Percentiles rank a stretch among this genome's conserved stretches.
Conservation (phyloP, 2,888 invertebrate species). For the Spatulosminthurus flaviceps region DNA sequence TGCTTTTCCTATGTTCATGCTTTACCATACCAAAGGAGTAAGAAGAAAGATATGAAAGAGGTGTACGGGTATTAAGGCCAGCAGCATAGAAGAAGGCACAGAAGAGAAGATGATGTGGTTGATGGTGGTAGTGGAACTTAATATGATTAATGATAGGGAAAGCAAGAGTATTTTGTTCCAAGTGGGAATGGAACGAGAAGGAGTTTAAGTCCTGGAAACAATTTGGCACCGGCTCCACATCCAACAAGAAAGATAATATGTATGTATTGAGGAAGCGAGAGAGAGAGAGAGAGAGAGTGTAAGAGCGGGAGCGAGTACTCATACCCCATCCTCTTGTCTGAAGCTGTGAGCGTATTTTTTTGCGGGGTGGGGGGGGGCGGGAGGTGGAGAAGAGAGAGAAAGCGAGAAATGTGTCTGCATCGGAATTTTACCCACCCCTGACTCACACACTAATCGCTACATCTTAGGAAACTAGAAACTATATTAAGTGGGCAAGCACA, state of each 20-base stretch:
- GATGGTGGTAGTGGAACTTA: slow-evolving; percentile 46
- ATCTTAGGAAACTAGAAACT: slow-evolving; percentile 45
- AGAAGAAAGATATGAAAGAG: slow-evolving; percentile 26
- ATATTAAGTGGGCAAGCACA: slow-evolving; percentile 52
- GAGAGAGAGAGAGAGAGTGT: too few species aligned
- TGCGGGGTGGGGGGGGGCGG: too few species aligned
- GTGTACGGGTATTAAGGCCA: slow-evolving; percentile 45
- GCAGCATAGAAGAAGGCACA: slow-evolving; percentile 24
- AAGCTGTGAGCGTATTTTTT: too few species aligned
- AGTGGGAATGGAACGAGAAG: slow-evolving; percentile 27
- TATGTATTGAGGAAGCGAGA: too few species aligned
- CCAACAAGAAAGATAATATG: slow-evolving; percentile 27
- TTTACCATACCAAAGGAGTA: too few species aligned
- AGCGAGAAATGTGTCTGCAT: background rate
- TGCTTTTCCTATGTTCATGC: too few species aligned
- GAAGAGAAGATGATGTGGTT: slow-evolving; percentile 40
- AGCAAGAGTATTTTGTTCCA: slow-evolving; percentile 40
- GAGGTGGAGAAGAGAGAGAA: background rate
- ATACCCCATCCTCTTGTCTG: slow-evolving; percentile 38
- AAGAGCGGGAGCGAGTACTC: too few species aligned
- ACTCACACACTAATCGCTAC: slow-evolving; percentile 39
- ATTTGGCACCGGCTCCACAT: slow-evolving; percentile 42
- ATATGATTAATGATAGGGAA: slow-evolving; percentile 54
- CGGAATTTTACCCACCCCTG: background rate
- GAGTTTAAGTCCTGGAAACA: slow-evolving; percentile 32